phyloP scores from a whole-genome alignment of 1,140 invertebrate genomes.

The Drosophila nebulosa region DNA sequence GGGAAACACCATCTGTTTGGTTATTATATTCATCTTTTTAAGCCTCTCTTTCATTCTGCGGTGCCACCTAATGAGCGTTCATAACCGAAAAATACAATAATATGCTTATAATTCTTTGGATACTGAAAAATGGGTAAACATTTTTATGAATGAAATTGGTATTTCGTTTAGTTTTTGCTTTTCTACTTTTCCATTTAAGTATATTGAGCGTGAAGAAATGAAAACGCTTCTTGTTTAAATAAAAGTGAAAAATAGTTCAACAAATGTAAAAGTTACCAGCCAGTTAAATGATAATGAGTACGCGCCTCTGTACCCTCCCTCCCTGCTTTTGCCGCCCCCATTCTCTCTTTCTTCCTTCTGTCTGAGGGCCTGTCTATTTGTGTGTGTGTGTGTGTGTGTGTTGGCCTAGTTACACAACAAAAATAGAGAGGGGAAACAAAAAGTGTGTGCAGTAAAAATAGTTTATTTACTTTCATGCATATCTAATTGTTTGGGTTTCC shows the following conservation, averaged over 20 bases:
- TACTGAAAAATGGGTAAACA: background rate
- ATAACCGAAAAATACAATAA: conserved; percentile 8
- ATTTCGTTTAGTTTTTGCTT: conserved; percentile 1
- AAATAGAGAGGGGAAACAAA: conserved; percentile 30
- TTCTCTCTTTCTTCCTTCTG: conserved; percentile 26
- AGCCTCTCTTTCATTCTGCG: conserved; percentile 23
- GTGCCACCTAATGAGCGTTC: conserved; percentile 38
- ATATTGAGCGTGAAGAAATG: conserved; percentile 42
- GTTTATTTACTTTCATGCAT: conserved; percentile 61
- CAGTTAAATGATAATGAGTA: conserved; percentile 22
- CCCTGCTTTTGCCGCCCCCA: background rate
- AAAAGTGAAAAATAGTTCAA: conserved; percentile 4
- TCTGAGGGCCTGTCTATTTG: conserved; percentile 11
- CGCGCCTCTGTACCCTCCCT: background rate
- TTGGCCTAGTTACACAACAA: conserved; percentile 56
- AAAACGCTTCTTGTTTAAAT: conserved; percentile 21
- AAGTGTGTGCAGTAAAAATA: conserved; percentile 55
- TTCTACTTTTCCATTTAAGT: conserved; percentile 17
- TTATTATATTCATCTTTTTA: conserved; percentile 46
- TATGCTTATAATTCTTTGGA: background rate
- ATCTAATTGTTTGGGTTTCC: conserved; percentile 59
- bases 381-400: background rate
- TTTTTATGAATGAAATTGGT: conserved; percentile 17
- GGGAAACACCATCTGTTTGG: conserved; percentile 22
- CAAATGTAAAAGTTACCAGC: conserved; percentile 15